A percentile compares a stretch with the other conserved stretches of the same genome.
phyloP scores from a whole-genome alignment of 2,888 invertebrate species.

The Oscheius myriophilus region DNA sequence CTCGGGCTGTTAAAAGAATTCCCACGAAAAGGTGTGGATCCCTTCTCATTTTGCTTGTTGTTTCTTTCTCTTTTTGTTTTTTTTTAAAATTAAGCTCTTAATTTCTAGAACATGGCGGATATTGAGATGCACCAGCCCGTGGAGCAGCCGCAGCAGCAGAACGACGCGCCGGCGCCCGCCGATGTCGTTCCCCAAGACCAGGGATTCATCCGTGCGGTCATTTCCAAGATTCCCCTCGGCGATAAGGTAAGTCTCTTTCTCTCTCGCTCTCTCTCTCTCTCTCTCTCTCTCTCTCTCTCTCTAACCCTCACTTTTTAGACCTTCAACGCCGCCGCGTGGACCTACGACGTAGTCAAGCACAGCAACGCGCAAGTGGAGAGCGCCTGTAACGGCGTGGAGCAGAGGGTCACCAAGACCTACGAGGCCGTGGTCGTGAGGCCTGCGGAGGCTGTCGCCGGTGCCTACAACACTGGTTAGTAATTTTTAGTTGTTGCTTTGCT shows the following conservation, averaged over 20 bases:
- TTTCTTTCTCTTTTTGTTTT: too few species aligned
- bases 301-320: neutral
- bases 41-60: too few species aligned
- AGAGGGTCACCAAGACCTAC: constrained; percentile 34
- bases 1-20: too few species aligned
- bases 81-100: too few species aligned
- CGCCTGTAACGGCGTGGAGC: constrained; percentile 21
- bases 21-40: too few species aligned
- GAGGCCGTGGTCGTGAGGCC: constrained; percentile 45
- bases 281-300: neutral
- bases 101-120: too few species aligned
- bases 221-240: neutral
- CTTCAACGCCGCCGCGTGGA: neutral
- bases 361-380: constrained; percentile 7
- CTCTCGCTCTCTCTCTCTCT: neutral
- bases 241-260: neutral
- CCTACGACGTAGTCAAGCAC: constrained; percentile 29
- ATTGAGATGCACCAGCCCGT: too few species aligned
- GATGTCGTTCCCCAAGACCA: too few species aligned
- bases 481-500: neutral
- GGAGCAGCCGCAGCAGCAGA: too few species aligned
- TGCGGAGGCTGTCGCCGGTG: constrained; percentile 35
- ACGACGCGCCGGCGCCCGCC: too few species aligned
- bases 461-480: constrained; percentile 30
- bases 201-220: neutral